Base-by-base conservation (phyloP, 2,113 vertebrate genomes). In the Microtus pennsylvanicus region DNA sequence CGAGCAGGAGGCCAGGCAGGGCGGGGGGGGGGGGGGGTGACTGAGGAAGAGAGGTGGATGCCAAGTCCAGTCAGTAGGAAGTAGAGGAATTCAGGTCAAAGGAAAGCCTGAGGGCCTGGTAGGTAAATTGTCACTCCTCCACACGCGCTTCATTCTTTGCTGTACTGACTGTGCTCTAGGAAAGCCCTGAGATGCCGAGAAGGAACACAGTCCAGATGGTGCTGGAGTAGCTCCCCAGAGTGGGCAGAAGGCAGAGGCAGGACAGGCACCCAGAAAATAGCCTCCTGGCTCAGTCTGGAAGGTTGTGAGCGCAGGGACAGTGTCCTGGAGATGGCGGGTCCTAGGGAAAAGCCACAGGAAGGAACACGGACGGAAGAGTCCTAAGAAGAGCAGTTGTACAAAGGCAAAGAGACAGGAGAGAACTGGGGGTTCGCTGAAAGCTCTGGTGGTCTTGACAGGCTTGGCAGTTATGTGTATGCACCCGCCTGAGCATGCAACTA, bases 261-360 rank as follows among this genome's bases (percentile, higher is more conserved):
- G 58, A 45, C 38, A 30, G 55, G n/a, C 81, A 7, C 26, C 24
- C 58, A 33, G 82, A 33, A 65, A 65, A 67, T 67, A 30, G 82
- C 61, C 81, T 33, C 61, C 28, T 33, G 82, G 42, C 38, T 63
- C 26, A 67, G 28, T 65, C 38, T 78, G 17, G 6, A 69, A 90
- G 76, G 72, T 3, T 47, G 17, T 47, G 67, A 47, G n/a, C 0
- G 4, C 26, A 1, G 1, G 58, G 5, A 33, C 58, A 6, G 30
- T n/a, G 33, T 87, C 75, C 63, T 67, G 50, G 42, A 85, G 63
- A 30, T 5, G 61, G 63, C 47, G 47, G 35, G 72, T 7, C 28
- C n/a, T 2, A 69, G 55, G 78, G 82, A 96, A 65, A 75, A 58
- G 58, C 2, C 45, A 61, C 17, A 61, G 58, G 72, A 50, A 26